Evolutionary conservation across 2,797 vertebrate species (phyloP).

Genomic region (Helarctos malayanus): DNA sequence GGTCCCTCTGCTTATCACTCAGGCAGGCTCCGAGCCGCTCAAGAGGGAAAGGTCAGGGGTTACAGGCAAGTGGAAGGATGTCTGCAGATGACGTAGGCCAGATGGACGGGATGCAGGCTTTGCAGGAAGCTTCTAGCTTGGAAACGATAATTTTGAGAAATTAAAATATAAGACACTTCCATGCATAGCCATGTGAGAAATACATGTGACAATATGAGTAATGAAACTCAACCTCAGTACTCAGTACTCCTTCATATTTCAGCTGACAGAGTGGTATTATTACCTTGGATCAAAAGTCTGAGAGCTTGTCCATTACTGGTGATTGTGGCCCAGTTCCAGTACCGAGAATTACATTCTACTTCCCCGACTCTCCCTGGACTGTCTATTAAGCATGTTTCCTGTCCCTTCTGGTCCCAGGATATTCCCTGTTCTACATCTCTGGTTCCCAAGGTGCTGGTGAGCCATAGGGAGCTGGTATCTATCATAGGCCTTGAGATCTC

Average conservation of each 20-base stretch:
- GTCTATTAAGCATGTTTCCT: slow-evolving; percentile 25
- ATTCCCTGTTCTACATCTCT: slow-evolving; percentile 28
- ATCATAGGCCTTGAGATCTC: neutral
- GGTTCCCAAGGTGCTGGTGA: neutral
- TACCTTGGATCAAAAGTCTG: neutral
- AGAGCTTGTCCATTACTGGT: slow-evolving; percentile 6
- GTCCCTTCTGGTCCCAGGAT: neutral
- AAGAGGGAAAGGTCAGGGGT: slow-evolving; percentile 41
- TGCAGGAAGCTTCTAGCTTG: neutral
- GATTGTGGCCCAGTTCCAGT: neutral
- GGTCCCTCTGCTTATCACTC: neutral
- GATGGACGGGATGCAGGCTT: neutral
- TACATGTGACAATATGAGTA: neutral
- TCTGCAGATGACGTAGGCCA: neutral
- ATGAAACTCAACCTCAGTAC: neutral
- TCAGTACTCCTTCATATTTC: neutral
- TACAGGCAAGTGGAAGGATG: neutral
- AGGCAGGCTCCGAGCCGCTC: neutral
- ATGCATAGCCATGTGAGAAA: neutral
- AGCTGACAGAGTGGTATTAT: neutral
- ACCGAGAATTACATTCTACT: slow-evolving; percentile 30
- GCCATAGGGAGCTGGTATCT: neutral
- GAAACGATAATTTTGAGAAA: neutral
- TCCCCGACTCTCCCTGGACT: neutral
- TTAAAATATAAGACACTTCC: neutral